A percentile compares a stretch with the other conserved stretches of the same genome.
phyloP scores from a whole-genome alignment of 2,888 invertebrate species.

The Hetaerina titia region DNA sequence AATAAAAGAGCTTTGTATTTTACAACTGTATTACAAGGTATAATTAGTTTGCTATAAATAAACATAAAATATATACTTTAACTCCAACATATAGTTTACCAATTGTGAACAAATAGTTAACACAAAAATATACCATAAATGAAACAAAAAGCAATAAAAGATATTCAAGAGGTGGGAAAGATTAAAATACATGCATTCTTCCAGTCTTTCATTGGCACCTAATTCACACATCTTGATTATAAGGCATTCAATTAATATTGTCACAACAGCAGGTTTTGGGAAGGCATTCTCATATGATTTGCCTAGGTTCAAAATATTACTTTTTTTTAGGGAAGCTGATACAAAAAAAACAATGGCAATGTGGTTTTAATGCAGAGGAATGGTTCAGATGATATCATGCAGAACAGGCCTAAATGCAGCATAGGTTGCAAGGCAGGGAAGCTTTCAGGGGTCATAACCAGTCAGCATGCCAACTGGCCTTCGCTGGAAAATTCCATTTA shows the following conservation, averaged over 20 bases:
- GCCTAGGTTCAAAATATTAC: conserved; percentile 2
- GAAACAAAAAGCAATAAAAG: conserved; percentile 21
- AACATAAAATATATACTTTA: conserved; percentile 12
- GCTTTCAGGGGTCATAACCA: neutral
- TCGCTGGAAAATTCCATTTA: conserved; percentile 30
- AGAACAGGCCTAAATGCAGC: conserved; percentile 48
- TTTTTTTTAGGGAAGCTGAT: neutral
- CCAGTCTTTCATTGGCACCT: conserved; percentile 16
- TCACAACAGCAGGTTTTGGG: neutral
- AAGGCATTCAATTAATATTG: conserved; percentile 6
- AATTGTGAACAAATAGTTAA: neutral
- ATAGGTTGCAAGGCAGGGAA: conserved; percentile 41
- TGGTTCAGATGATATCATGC: conserved; percentile 50
- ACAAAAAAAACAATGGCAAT: conserved; percentile 20
- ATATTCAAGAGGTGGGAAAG: neutral
- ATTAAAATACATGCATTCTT: conserved; percentile 46
- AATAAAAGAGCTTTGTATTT: neutral
- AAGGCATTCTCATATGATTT: neutral
- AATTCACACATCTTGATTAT: neutral
- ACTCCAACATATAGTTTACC: neutral
- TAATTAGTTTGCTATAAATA: conserved; percentile 7
- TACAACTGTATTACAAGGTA: neutral
- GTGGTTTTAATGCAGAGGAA: neutral
- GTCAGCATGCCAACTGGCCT: conserved; percentile 33
- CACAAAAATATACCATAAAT: conserved; percentile 28